These are phyloP conservation scores for Orchesella flavescens DNA, from an alignment of 2,888 invertebrate species.

Conservation along the genomic window DNA sequence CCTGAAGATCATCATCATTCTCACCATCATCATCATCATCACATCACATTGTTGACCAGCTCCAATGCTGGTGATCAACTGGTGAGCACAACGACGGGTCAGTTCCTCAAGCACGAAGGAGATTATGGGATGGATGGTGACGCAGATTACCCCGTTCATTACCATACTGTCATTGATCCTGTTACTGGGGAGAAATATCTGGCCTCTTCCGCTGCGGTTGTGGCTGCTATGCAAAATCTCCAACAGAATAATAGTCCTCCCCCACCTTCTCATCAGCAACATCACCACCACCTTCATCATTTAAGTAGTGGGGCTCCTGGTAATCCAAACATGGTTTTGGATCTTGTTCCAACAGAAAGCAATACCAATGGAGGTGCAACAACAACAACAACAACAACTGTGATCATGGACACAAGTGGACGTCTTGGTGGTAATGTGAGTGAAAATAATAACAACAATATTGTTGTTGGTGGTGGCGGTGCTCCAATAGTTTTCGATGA, in stretches of 20 bases:
- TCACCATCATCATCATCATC: slow-evolving; percentile 15
- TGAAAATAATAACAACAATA: slow-evolving; percentile 41
- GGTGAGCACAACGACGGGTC: not conserved
- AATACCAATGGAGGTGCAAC: slow-evolving; percentile 25
- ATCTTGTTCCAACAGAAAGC: slow-evolving; percentile 18
- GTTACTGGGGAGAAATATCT: slow-evolving; percentile 47
- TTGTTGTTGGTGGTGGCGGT: slow-evolving; percentile 11
- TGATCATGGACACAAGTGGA: slow-evolving; percentile 43
- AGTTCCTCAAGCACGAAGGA: slow-evolving; percentile 9
- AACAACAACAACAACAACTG: no score
- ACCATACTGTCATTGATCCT: slow-evolving; percentile 50
- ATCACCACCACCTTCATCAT: slow-evolving; percentile 11
- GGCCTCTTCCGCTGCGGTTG: slow-evolving; percentile 23
- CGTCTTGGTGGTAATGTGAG: not conserved
- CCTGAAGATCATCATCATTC: slow-evolving; percentile 24
- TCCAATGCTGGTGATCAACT: not conserved
- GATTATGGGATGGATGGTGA: slow-evolving; percentile 12
- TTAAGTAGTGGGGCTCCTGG: no score
- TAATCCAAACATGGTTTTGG: slow-evolving; percentile 12
- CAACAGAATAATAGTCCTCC: slow-evolving; percentile 23
- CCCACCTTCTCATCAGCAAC: not conserved
- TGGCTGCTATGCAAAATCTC: slow-evolving; percentile 10
- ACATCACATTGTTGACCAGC: slow-evolving; percentile 39
- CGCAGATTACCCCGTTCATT: slow-evolving; percentile 54
- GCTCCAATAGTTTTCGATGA: slow-evolving; percentile 23